Evolutionary conservation across 1,140 invertebrate species (phyloP).

Genomic region (Teleopsis dalmanni): DNA sequence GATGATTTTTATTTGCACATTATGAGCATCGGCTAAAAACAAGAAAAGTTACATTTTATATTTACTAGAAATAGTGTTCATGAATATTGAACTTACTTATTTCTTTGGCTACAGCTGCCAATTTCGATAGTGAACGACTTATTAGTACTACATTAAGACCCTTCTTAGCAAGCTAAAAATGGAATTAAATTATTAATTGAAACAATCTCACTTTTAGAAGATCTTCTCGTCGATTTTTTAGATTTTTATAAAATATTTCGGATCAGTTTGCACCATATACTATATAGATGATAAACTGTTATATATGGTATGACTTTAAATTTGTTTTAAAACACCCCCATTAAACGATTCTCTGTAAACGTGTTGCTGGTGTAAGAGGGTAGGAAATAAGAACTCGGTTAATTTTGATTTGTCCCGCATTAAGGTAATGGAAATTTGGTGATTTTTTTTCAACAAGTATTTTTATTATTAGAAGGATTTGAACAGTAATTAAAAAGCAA

Average conservation of each 20-base stretch:
- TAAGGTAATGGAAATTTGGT: too few species aligned
- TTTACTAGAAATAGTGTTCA: neutral
- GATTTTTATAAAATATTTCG: neutral
- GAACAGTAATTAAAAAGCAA: too few species aligned
- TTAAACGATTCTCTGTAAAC: neutral
- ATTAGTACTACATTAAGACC: constrained; percentile 85
- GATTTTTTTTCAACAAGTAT: too few species aligned
- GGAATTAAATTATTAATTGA: neutral
- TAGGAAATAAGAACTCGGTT: neutral
- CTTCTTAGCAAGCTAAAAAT: constrained; percentile 61
- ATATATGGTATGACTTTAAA: neutral
- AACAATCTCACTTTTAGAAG: too few species aligned
- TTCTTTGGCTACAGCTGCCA: constrained; percentile 71
- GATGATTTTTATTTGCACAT: constrained; percentile 73
- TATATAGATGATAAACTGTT: neutral
- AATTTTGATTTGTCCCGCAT: too few species aligned
- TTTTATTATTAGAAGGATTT: too few species aligned
- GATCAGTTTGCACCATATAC: neutral
- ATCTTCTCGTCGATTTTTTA: too few species aligned
- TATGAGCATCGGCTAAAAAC: constrained; percentile 57
- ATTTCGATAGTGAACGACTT: constrained; percentile 74
- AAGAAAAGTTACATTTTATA: neutral
- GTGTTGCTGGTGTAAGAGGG: neutral
- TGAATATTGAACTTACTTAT: constrained; percentile 47
- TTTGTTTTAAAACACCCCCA: neutral